Evolutionary conservation across 2,888 invertebrate genomes (phyloP).

Genomic region (Aplocera efformata): DNA sequence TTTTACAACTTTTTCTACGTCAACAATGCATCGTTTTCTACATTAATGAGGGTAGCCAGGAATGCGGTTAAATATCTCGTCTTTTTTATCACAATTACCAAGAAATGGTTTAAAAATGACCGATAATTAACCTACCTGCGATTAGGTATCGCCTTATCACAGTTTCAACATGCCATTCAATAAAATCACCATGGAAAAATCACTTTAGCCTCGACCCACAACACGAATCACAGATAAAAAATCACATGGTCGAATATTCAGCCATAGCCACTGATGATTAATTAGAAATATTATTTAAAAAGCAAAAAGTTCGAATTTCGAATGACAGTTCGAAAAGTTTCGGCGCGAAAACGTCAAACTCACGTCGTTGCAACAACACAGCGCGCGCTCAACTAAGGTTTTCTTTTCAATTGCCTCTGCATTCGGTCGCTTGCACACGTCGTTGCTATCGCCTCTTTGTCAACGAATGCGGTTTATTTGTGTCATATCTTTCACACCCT

Average conservation of each 20-base stretch:
- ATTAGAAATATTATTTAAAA: slow-evolving; percentile 7
- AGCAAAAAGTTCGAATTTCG: slow-evolving; percentile 28
- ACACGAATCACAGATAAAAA: slow-evolving; percentile 4
- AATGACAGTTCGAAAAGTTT: slow-evolving; percentile 44
- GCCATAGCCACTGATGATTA: slow-evolving; percentile 14
- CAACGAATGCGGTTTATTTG: slow-evolving; percentile 22
- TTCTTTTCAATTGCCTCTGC: slow-evolving; percentile 31
- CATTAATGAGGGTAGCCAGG: slow-evolving; percentile 18
- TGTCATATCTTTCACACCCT: neutral
- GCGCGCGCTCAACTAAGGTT: slow-evolving; percentile 56
- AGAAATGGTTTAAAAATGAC: slow-evolving; percentile 28
- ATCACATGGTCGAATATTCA: slow-evolving; percentile 18
- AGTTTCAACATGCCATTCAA: slow-evolving; percentile 6
- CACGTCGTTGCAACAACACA: slow-evolving; percentile 43
- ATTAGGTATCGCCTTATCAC: slow-evolving; percentile 30
- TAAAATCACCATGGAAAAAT: slow-evolving; percentile 27
- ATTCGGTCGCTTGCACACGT: neutral
- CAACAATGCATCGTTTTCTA: slow-evolving; percentile 18
- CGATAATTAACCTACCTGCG: slow-evolving; percentile 45
- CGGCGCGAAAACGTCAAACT: slow-evolving; percentile 51
- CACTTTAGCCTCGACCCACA: slow-evolving; percentile 12
- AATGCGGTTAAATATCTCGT: slow-evolving; percentile 17
- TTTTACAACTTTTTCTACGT: slow-evolving; percentile 10
- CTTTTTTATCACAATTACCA: slow-evolving; percentile 43
- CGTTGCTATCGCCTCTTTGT: slow-evolving; percentile 8